Evolutionary conservation across 2,888 invertebrate genomes (phyloP), one percentile per base, ranked within the genome.

Genomic region (Luffia ferchaultella): DNA sequence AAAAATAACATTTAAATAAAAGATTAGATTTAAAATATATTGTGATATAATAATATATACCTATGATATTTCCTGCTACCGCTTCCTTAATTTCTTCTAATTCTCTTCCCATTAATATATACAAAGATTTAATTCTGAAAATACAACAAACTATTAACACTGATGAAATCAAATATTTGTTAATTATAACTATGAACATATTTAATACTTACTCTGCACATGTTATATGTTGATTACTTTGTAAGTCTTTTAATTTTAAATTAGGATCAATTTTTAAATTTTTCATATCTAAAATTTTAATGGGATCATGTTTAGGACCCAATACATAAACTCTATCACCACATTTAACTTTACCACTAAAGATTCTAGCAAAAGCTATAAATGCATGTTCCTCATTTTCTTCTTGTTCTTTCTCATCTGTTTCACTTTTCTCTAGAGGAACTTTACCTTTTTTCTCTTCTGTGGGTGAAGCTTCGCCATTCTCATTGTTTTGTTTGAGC

Each of bases 71-170:
- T 3, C 98, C 98, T 44, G 96, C 95, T 1, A 93, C 89, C 1
- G 95, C 92, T 66, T 89, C 87, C 20, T 92, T 89, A 41, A 97
- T 85, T 0, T 83, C 68, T 69, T 95, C 92, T 50, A 98, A 71
- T 62, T 98, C 98, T 59, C 95, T 87, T 5, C 98, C 99, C 93
- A 98, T 95, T 53, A 98, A 85, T 58, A 97, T 82, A 67, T 95
- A 99, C 1, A 99, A 75, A 54, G 92, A 89, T 46, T 89, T 87
- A 12, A 98, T 86, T 54, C 85, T 85, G 69, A 45, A 73, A 78
- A 41, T 52, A 52, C 55, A 55, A 57, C 50, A 12, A 50, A 16
- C 18, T 46, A n/a, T 16, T 30, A 30, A n/a, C n/a, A n/a, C n/a
- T n/a, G n/a, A n/a, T n/a, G n/a, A n/a, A n/a, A n/a, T n/a, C n/a